phyloP scores from a whole-genome alignment of 2,797 vertebrate species.

The Schizopygopsis malacanthus region DNA sequence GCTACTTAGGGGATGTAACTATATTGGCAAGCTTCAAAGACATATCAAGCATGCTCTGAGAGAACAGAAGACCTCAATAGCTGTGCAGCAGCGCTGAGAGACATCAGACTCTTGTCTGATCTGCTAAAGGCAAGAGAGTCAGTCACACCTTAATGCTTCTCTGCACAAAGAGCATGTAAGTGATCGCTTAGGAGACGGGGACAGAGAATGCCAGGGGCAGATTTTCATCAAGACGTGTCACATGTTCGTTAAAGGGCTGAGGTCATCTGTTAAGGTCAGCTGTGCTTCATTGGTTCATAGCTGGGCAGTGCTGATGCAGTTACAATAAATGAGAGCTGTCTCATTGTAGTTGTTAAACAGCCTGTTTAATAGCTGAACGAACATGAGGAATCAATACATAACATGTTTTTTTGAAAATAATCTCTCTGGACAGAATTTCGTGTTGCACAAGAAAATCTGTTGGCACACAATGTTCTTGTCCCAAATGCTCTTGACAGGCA shows the following conservation, averaged over 20 bases:
- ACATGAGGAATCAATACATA: conserved; percentile 23
- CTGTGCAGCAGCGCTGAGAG: conserved; percentile 45
- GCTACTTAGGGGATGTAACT: conserved; percentile 33
- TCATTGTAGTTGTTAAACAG: background rate
- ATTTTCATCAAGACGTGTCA: conserved; percentile 35
- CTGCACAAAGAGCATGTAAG: conserved; percentile 62
- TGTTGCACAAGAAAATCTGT: conserved; percentile 38
- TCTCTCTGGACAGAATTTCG: conserved; percentile 21
- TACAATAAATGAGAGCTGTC: conserved; percentile 6
- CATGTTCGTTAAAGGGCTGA: conserved; percentile 33
- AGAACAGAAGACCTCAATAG: conserved; percentile 38
- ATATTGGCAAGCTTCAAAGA: conserved; percentile 43
- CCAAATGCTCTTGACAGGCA: conserved; percentile 31
- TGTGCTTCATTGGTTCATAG: conserved; percentile 19
- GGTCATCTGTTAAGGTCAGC: conserved; percentile 29
- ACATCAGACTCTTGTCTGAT: conserved; percentile 63
- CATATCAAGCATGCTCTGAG: conserved; percentile 39
- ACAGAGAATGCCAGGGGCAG: conserved; percentile 47
- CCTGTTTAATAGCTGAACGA: conserved; percentile 8
- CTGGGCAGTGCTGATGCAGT: conserved; percentile 5
- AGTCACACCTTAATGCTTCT: conserved; percentile 68
- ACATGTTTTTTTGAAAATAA: background rate
- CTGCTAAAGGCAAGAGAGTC: conserved; percentile 68
- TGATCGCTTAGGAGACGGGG: conserved; percentile 45
- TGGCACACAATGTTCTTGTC: conserved; percentile 29